Conservation (phyloP, 2,888 invertebrate species). For the Meliscaeva auricollis region DNA sequence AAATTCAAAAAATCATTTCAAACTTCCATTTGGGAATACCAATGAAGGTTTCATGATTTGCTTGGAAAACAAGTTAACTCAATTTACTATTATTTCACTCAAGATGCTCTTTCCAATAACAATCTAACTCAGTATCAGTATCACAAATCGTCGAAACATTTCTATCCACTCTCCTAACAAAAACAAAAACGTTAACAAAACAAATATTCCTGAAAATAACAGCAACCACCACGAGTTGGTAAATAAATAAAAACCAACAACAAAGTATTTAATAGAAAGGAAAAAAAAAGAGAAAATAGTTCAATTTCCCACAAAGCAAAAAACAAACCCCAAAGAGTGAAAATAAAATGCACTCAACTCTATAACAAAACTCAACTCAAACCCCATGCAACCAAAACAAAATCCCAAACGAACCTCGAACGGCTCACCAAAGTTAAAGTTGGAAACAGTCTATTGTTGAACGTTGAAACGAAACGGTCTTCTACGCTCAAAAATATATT, state of each 20-base stretch:
- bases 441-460: constrained; percentile 61
- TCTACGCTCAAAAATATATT: constrained; percentile 2
- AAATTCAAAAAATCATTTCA: too few relatives aligned
- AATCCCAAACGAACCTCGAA: neutral
- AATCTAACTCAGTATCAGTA: neutral
- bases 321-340: constrained; percentile 9
- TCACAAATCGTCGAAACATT: too few relatives aligned
- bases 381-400: constrained; percentile 53
- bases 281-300: constrained; percentile 28
- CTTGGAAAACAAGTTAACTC: neutral
- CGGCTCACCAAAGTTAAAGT: constrained; percentile 3
- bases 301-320: neutral
- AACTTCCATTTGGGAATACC: too few relatives aligned
- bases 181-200: constrained; percentile 22
- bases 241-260: constrained; percentile 14
- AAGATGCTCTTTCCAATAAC: neutral
- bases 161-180: neutral
- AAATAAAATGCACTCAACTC: constrained; percentile 24
- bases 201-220: neutral
- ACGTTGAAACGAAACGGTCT: constrained; percentile 48
- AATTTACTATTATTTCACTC: neutral
- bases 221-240: neutral
- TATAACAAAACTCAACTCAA: constrained; percentile 40
- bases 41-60: neutral
- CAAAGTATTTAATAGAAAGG: neutral